These are phyloP conservation scores for Pelochelys cantorii DNA, from an alignment of 2,797 vertebrate genomes.

Conservation along the genomic window DNA sequence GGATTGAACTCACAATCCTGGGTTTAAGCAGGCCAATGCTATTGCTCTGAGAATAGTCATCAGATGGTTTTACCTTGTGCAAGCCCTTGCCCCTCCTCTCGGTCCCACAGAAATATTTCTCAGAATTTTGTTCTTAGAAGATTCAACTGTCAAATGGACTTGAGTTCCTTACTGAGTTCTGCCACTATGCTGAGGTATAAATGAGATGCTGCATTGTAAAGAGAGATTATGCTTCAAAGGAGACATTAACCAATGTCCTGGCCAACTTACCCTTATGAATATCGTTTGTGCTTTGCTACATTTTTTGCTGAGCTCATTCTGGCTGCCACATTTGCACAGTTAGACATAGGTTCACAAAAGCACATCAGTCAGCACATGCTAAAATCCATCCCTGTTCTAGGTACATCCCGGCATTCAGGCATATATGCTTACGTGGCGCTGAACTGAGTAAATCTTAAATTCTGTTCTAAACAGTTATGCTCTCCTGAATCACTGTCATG, in stretches of 20 bases:
- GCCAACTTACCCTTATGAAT: background rate
- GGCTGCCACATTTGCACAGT: background rate
- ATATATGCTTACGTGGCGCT: background rate
- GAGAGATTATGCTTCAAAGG: background rate
- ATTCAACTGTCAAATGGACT: background rate
- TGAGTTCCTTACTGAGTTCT: background rate
- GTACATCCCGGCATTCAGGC: background rate
- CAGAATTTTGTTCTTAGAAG: background rate
- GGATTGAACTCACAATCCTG: too few relatives aligned
- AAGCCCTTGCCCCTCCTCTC: background rate
- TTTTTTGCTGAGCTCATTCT: background rate
- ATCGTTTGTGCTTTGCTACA: rapidly evolving
- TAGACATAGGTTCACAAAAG: background rate
- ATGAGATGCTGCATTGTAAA: background rate
- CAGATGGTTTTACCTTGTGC: background rate
- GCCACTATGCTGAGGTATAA: background rate
- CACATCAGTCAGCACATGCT: background rate
- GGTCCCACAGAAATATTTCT: background rate
- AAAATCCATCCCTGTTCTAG: background rate
- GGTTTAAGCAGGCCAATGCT: too few relatives aligned
- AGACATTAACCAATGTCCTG: background rate
- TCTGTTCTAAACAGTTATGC: background rate
- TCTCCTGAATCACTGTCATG: background rate
- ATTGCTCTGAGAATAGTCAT: background rate
- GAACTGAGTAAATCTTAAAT: background rate